A percentile compares a stretch with the other conserved stretches of the same genome.
Conservation (phyloP, 1,140 invertebrate genomes). For the Lepidostoma basale region DNA sequence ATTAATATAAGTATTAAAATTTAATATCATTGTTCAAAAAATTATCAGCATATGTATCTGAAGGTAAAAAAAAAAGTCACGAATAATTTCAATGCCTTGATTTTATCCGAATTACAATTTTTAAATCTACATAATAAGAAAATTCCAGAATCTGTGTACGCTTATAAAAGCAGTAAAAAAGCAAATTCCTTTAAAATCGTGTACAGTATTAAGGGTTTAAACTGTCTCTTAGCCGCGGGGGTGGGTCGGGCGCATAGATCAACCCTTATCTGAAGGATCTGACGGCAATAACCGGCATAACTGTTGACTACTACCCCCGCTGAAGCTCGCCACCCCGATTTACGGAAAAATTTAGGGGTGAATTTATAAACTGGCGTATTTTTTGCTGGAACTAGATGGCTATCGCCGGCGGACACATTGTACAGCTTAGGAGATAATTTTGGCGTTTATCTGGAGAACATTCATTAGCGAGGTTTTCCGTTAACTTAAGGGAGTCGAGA, state of each 20-base stretch:
- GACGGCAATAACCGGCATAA: conserved; percentile 19
- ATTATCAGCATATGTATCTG: no score
- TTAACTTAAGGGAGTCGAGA: not conserved
- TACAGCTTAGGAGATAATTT: not conserved
- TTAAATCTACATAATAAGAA: no score
- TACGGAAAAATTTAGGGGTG: not conserved
- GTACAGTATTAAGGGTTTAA: no score
- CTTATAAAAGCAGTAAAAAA: no score
- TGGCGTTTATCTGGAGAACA: not conserved
- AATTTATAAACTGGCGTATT: not conserved
- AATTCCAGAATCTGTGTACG: no score
- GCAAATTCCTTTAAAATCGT: no score
- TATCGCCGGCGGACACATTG: not conserved
- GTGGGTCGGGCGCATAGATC: conserved; percentile 5
- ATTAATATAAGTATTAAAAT: no score
- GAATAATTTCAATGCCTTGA: no score
- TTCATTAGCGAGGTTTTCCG: not conserved
- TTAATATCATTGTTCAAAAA: no score
- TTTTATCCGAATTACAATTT: no score
- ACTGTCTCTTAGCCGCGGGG: conserved; percentile 1
- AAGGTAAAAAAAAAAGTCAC: no score
- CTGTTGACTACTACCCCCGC: conserved; percentile 9
- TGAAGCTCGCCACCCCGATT: not conserved
- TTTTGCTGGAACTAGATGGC: not conserved
- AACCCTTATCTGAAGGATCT: conserved; percentile 14